Base-by-base conservation (phyloP, 2,888 invertebrate genomes). In the Polietes domitor region DNA sequence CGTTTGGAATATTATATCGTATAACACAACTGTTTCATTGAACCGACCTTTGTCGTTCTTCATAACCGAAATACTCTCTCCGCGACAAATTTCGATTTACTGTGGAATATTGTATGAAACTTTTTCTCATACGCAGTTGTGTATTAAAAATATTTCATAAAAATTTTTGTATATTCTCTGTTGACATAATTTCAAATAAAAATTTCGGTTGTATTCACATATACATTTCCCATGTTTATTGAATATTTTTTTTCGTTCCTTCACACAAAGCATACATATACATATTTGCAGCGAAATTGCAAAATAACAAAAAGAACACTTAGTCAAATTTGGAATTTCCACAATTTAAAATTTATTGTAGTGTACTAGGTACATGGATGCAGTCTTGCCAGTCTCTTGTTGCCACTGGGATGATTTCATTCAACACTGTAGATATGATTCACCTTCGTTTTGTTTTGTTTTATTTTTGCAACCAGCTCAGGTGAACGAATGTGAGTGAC, bases 341-440 rank as follows among this genome's bases (percentile, higher is more conserved):
- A 58, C 24, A 26, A 24, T 47, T 58, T 58, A 58, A 26, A 58
- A 58, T 58, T 58, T 58, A 58, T 24, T 26, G 26, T 58, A 24
- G 15, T 58, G 26, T 58, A 47, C 47, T 47, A 47, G n/a, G n/a
- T 2, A 47, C 47, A n/a, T 1, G n/a, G 9, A 32, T 32, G 32
- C 15, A n/a, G 47, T 47, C 47, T 47, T 47, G n/a, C 6, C 12
- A 12, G 10, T 58, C 26, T 24, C 15, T 26, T 50, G 19, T n/a
- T 47, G 19, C 4, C n/a, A 12, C 12, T 24, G 15, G 12, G 58
- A 58, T 58, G 58, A 58, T 24, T 58, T 58, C 58, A 58, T 58
- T 58, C 24, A 58, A 15, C 15, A 6, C 21, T 4, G 9, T 15
- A 24, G 15, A 26, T 15, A 58, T 58, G 58, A 58, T 15, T 58